These are phyloP conservation scores for Karalla daura DNA, from an alignment of 2,797 vertebrate species.

Conservation along the genomic window DNA sequence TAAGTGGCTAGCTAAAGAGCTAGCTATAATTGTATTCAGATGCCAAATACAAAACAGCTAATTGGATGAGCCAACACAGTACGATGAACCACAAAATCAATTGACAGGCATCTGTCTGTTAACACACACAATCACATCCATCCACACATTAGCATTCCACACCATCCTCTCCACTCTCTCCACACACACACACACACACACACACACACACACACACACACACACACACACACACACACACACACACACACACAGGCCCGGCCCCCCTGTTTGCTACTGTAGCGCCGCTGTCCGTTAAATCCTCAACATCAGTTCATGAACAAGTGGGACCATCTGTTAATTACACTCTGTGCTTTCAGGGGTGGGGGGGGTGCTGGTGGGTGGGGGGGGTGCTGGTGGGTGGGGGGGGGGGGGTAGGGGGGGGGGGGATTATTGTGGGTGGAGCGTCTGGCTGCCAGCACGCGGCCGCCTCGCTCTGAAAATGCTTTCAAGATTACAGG, in stretches of 20 bases:
- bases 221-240: neutral
- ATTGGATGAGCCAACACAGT: neutral
- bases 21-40: neutral
- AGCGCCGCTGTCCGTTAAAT: slow-evolving; percentile 10
- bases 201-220: neutral
- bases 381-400: too few species aligned
- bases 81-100: neutral
- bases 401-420: too few species aligned
- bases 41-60: neutral
- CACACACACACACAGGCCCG: neutral
- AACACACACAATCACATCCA: too few species aligned
- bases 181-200: slow-evolving; percentile 6
- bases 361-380: too few species aligned
- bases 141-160: neutral
- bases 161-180: neutral
- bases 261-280: neutral
- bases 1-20: too few species aligned
- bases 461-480: slow-evolving; percentile 10
- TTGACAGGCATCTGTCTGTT: neutral
- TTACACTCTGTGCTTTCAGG: slow-evolving; percentile 32
- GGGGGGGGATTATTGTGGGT: slow-evolving; percentile 44
- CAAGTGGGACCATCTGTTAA: slow-evolving; percentile 57
- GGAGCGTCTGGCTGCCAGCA: slow-evolving; percentile 36
- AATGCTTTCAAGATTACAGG: slow-evolving; percentile 31
- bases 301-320: slow-evolving; percentile 28